These are phyloP conservation scores for Channa maculata DNA, from an alignment of 2,113 vertebrate species.

Conservation along the genomic window DNA sequence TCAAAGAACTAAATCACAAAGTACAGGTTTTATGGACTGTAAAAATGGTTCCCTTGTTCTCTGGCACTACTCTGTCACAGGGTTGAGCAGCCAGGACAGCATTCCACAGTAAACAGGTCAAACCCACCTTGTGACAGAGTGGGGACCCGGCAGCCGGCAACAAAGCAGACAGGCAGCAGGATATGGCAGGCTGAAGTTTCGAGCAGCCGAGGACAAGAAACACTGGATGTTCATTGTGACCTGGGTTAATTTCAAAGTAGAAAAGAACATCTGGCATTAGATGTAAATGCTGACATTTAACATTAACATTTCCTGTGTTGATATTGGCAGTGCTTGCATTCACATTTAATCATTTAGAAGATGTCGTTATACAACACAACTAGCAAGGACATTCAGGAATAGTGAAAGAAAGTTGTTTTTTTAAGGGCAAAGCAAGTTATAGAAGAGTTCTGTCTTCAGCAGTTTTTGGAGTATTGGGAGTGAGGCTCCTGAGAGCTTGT, in stretches of 20 bases:
- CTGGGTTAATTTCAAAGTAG: not conserved
- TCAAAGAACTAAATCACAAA: too few relatives aligned
- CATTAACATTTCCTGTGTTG: not conserved
- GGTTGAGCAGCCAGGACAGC: not conserved
- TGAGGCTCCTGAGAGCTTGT: too few relatives aligned
- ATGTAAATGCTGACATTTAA: not conserved
- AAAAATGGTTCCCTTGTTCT: not conserved
- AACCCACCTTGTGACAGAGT: constrained; percentile 81
- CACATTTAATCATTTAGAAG: too few relatives aligned
- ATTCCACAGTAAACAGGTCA: not conserved
- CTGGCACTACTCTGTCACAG: too few relatives aligned
- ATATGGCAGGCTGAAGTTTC: constrained; percentile 59
- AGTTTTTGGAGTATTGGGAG: too few relatives aligned
- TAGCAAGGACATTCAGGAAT: too few relatives aligned
- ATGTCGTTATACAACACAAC: too few relatives aligned
- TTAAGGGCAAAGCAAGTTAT: too few relatives aligned
- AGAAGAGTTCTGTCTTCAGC: too few relatives aligned
- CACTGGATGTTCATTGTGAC: constrained; percentile 72
- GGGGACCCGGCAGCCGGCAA: constrained; percentile 53
- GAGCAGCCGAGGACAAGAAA: constrained; percentile 73
- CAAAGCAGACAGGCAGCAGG: constrained; percentile 38
- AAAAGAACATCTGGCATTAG: not conserved
- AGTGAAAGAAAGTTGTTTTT: too few relatives aligned
- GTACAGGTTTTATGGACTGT: too few relatives aligned
- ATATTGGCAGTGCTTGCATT: too few relatives aligned